These are phyloP conservation scores for Melanogrammus aeglefinus DNA, from an alignment of 2,797 vertebrate species.

Conservation along the genomic window DNA sequence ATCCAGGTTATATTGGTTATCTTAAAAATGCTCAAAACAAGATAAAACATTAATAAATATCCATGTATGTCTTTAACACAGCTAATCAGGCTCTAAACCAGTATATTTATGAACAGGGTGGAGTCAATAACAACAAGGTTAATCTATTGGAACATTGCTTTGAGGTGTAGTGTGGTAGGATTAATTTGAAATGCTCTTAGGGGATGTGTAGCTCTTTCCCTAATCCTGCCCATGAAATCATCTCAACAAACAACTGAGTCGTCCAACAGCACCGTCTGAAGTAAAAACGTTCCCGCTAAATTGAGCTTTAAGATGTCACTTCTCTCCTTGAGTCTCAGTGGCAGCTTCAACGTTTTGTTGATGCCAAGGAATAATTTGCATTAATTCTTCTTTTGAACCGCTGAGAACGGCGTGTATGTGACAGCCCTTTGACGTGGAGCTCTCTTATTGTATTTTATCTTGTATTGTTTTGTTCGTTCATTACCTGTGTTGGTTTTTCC, in stretches of 20 bases:
- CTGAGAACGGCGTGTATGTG: conserved; percentile 21
- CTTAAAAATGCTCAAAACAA: not conserved
- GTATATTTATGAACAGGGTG: not conserved
- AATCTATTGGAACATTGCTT: not conserved
- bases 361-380: not conserved
- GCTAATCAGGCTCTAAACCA: not conserved
- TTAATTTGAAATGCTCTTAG: not conserved
- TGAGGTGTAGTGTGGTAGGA: not conserved
- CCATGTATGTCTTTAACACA: not conserved
- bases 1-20: not conserved
- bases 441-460: conserved; percentile 30
- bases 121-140: not conserved
- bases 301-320: conserved; percentile 21
- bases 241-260: not conserved
- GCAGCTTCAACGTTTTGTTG: not conserved
- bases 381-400: not conserved
- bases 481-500: conserved; percentile 10
- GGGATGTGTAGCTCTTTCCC: not conserved
- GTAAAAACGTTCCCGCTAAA: not conserved
- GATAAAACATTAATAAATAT: not conserved
- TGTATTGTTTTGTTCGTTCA: conserved; percentile 20
- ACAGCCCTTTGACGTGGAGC: conserved; percentile 20
- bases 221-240: not conserved
- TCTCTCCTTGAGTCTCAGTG: conserved; percentile 29
- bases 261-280: not conserved